phyloP scores from a whole-genome alignment of 2,113 vertebrate species.

The Silurus meridionalis region DNA sequence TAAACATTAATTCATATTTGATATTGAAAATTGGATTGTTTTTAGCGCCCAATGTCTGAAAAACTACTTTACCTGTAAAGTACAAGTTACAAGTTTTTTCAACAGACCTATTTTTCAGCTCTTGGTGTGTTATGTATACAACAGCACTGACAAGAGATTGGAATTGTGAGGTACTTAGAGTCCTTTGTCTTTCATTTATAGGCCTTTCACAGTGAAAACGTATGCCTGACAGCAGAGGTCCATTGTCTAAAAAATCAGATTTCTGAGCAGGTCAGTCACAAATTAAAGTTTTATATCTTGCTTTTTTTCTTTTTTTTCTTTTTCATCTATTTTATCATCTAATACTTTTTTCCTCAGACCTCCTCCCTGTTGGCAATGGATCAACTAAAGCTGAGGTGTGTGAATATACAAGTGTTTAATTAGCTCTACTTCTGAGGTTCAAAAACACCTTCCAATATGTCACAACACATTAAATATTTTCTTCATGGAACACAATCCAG shows the following conservation, averaged over 20 bases:
- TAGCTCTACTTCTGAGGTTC: background rate
- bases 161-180: background rate
- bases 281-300: background rate
- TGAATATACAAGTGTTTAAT: constrained; percentile 17
- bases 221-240: constrained; percentile 84
- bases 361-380: constrained; percentile 70
- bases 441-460: constrained; percentile 2
- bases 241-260: constrained; percentile 86
- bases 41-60: background rate
- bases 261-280: constrained; percentile 83
- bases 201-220: constrained; percentile 89
- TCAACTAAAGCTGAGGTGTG: constrained; percentile 73
- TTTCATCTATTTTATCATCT: background rate
- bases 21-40: background rate
- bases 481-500: background rate
- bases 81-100: background rate
- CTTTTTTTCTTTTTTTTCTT: background rate
- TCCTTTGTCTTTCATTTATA: constrained; percentile 54
- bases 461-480: background rate
- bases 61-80: background rate
- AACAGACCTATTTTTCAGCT: background rate
- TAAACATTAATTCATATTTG: background rate
- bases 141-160: background rate
- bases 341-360: constrained; percentile 54
- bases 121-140: background rate